Evolutionary conservation across 2,113 vertebrate genomes (phyloP), one percentile per base, ranked within the genome.

Genomic region (Callipepla squamata): DNA sequence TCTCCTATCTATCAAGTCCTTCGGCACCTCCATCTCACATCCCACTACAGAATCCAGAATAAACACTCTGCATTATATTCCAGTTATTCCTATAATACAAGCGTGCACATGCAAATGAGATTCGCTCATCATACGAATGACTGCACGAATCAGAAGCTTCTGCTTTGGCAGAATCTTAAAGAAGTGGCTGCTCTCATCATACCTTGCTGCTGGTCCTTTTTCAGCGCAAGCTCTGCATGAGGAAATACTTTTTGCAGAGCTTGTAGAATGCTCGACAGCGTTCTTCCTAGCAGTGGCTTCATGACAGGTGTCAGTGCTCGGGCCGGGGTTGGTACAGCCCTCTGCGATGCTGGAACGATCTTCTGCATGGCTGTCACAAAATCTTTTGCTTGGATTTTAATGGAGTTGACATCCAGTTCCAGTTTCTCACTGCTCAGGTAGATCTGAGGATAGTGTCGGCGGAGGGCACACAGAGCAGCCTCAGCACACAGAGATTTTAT

Each of bases 401-500:
- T 98, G 3, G 99, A 98, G 74, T 98, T 62, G 0, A 98, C 92
- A 74, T 99, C 98, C n/a, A 99, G 94, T 50, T 98, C 97, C 13
- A 99, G 97, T 80, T 99, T 99, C 96, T 98, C 96, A 2, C 97
- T 98, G 32, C 98, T 99, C 13, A 96, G 87, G 89, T 99, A 99
- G 91, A 99, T 99, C 94, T 99, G 99, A 22, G 99, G 99, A 74
- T 99, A 99, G 68, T 98, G 98, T 13, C 98, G 98, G 10, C 98
- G 98, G 42, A 99, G 93, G 63, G 99, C 99, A 30, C 98, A 99
- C 22, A 99, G 96, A 13, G 98, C 99, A 7, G 99, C 98, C 97
- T 99, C 99, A 22, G 98, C 97, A 80, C 99, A 99, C 30, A 99
- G 93, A 2, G 98, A 98, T 93, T 99, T 99, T 79, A 99, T 98